A percentile compares a stretch with the other conserved stretches of the same genome.
Conservation (phyloP, 2,797 vertebrate species). For the Notolepis coatsorum region DNA sequence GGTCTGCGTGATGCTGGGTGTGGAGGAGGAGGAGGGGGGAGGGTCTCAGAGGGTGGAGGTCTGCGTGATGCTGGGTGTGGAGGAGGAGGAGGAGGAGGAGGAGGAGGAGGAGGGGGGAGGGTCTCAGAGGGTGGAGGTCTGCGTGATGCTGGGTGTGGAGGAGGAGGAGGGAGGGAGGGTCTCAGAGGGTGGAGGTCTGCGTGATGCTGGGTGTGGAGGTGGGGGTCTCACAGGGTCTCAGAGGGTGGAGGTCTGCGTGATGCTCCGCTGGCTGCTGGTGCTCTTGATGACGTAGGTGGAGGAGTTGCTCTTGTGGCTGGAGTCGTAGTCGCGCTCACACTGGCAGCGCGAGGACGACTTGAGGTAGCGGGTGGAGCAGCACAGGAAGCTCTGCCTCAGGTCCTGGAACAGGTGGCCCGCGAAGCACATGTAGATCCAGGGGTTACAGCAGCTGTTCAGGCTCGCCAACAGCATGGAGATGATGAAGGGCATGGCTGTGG, state of each 20-base stretch:
- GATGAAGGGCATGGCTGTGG: constrained; percentile 88
- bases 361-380: constrained; percentile 85
- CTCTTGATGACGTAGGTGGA: constrained; percentile 91
- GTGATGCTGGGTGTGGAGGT: not conserved
- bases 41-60: too few species aligned
- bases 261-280: constrained; percentile 89
- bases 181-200: too few species aligned
- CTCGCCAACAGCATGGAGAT: constrained; percentile 95
- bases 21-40: too few species aligned
- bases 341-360: constrained; percentile 83
- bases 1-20: too few species aligned
- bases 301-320: constrained; percentile 92
- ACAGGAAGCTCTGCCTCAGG: constrained; percentile 89
- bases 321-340: constrained; percentile 85
- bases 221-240: constrained; percentile 53
- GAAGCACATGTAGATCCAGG: constrained; percentile 99
- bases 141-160: not conserved
- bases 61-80: too few species aligned
- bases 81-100: constrained; percentile 1
- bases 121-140: constrained; percentile 22
- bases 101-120: not conserved
- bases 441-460: constrained; percentile 99
- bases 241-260: constrained; percentile 80
- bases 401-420: constrained; percentile 96
- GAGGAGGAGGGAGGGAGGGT: not conserved